phyloP scores from a whole-genome alignment of 1,140 invertebrate species.

The Theocolax elegans region DNA sequence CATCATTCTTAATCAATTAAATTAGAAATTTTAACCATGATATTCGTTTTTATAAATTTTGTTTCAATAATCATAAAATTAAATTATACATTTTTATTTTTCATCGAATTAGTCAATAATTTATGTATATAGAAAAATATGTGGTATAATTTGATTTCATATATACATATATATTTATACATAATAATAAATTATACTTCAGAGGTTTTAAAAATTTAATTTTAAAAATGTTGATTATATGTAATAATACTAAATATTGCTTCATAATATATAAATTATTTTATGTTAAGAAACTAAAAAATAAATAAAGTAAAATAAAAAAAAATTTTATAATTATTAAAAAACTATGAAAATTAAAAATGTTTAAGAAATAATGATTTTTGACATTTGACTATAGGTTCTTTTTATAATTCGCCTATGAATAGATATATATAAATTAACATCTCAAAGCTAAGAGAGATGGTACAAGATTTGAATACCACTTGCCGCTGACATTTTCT shows the following conservation, averaged over 20 bases:
- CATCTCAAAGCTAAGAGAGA: constrained; percentile 34
- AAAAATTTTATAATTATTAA: constrained; percentile 23
- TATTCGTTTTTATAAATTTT: constrained; percentile 1
- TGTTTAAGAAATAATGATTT: constrained; percentile 14
- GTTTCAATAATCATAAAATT: constrained; percentile 24
- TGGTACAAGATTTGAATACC: constrained; percentile 38
- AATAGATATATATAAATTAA: constrained; percentile 29
- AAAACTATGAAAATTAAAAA: constrained; percentile 22
- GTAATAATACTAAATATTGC: too few species aligned
- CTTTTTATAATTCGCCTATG: constrained; percentile 5
- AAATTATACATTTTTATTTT: too few species aligned
- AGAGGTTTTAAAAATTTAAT: too few species aligned
- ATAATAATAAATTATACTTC: too few species aligned
- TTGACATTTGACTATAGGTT: constrained; percentile 14
- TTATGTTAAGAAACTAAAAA: too few species aligned
- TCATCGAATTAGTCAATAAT: too few species aligned
- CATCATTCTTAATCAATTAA: constrained; percentile 23
- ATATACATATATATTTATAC: too few species aligned
- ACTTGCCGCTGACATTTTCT: constrained; percentile 9
- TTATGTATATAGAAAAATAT: too few species aligned
- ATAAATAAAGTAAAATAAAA: background rate
- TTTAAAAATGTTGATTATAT: too few species aligned
- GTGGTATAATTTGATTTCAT: too few species aligned
- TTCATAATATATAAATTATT: too few species aligned
- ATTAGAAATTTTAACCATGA: constrained; percentile 21